These are phyloP conservation scores for Gastracanthus pulcherrimus DNA, from an alignment of 2,888 invertebrate genomes.

Conservation along the genomic window DNA sequence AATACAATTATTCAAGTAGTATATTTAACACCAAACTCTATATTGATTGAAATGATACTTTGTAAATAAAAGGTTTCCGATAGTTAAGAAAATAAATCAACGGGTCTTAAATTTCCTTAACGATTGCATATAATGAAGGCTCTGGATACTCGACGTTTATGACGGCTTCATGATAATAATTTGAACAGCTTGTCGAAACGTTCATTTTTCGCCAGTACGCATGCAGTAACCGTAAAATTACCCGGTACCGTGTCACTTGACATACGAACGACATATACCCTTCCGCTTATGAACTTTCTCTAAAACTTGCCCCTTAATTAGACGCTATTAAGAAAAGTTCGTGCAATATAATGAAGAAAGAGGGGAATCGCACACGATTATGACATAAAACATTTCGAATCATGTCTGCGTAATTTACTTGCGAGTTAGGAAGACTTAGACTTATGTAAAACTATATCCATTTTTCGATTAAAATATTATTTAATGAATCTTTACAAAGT, in stretches of 20 bases:
- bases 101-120: too few relatives aligned
- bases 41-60: too few relatives aligned
- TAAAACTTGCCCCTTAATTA: constrained; percentile 33
- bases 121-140: too few relatives aligned
- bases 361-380: constrained; percentile 11
- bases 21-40: too few relatives aligned
- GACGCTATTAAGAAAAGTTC: constrained; percentile 16
- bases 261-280: neutral
- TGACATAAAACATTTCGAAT: constrained; percentile 17
- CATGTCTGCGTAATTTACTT: neutral
- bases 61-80: too few relatives aligned
- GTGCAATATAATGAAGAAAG: constrained; percentile 29
- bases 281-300: constrained; percentile 45
- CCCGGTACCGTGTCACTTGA: neutral
- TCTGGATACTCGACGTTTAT: too few relatives aligned
- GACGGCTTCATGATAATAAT: too few relatives aligned
- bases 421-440: neutral
- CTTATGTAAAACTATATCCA: neutral
- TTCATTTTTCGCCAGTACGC: constrained; percentile 4
- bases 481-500: too few relatives aligned
- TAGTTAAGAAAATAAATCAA: too few relatives aligned
- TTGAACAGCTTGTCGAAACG: constrained; percentile 28
- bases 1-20: too few relatives aligned
- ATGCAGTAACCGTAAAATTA: constrained; percentile 12
- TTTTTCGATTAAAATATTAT: too few relatives aligned